phyloP scores from a whole-genome alignment of 2,888 invertebrate species.

The Pyrrhosoma nymphula region DNA sequence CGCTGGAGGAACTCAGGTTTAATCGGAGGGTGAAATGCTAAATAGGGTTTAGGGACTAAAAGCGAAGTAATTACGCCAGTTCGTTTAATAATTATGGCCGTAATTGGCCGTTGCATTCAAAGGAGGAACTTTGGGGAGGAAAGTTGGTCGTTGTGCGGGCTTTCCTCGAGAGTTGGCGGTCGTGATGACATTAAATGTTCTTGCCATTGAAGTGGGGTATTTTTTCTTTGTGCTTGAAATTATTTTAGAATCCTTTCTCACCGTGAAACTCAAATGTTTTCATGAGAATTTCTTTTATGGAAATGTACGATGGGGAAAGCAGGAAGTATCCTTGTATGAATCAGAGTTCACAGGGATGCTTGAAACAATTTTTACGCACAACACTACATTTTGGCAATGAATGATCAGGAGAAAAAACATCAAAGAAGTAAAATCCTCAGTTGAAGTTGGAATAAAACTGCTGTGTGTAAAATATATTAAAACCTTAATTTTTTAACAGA shows the following conservation, averaged over 20 bases:
- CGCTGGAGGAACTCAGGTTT: background rate
- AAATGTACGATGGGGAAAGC: background rate
- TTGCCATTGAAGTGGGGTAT: background rate
- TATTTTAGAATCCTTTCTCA: background rate
- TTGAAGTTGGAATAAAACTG: no score
- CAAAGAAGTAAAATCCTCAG: no score
- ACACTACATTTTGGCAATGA: no score
- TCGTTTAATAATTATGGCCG: constrained; percentile 31
- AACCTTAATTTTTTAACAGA: no score
- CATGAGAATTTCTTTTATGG: background rate
- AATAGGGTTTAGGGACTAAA: constrained; percentile 27
- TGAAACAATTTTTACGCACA: no score
- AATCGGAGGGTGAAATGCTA: constrained; percentile 42
- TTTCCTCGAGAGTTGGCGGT: background rate
- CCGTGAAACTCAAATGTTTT: background rate
- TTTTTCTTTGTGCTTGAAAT: background rate
- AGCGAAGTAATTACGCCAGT: constrained; percentile 32
- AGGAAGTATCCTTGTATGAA: no score
- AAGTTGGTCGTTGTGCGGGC: constrained; percentile 1
- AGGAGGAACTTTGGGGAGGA: background rate
- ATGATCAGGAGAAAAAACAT: no score
- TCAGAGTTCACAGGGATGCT: no score
- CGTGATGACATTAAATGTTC: constrained; percentile 15
- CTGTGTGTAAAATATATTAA: no score
- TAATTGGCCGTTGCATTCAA: constrained; percentile 23